Conservation (phyloP, 2,113 vertebrate genomes). For the Ginglymostoma cirratum region DNA sequence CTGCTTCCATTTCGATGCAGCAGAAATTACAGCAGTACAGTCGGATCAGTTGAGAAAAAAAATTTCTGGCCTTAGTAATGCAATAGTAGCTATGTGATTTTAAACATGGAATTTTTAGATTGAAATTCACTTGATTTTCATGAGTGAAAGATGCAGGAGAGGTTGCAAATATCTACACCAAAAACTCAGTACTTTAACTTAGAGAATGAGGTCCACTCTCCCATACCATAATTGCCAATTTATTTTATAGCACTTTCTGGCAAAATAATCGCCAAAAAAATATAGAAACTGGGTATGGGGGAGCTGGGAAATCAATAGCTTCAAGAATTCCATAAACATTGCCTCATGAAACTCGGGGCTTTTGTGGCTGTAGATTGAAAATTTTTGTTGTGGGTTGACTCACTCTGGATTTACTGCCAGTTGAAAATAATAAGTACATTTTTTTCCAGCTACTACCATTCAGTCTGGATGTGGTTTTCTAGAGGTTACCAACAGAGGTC, state of each 20-base stretch:
- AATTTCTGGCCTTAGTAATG: not conserved
- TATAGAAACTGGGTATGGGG: not conserved
- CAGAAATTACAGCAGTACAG: not conserved
- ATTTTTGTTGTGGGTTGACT: not conserved
- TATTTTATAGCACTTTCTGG: not conserved
- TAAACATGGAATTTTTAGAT: not conserved
- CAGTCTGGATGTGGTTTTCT: not conserved
- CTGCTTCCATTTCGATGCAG: not conserved
- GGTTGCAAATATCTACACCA: not conserved
- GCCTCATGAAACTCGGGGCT: not conserved
- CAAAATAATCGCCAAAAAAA: not conserved
- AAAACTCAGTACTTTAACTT: not conserved
- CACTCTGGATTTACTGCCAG: not conserved
- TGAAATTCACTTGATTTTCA: not conserved
- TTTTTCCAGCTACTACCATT: not conserved
- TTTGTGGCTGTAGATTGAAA: not conserved
- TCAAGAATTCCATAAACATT: not conserved
- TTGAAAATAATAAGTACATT: not conserved
- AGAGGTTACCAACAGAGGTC: constrained; percentile 27
- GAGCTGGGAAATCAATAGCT: not conserved
- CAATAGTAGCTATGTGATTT: not conserved
- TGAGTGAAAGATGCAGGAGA: not conserved
- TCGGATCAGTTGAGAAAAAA: not conserved
- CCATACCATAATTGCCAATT: not conserved
- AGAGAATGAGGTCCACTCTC: not conserved